Evolutionary conservation across 2,888 invertebrate genomes (phyloP).

Genomic region (Trichacis sp.): DNA sequence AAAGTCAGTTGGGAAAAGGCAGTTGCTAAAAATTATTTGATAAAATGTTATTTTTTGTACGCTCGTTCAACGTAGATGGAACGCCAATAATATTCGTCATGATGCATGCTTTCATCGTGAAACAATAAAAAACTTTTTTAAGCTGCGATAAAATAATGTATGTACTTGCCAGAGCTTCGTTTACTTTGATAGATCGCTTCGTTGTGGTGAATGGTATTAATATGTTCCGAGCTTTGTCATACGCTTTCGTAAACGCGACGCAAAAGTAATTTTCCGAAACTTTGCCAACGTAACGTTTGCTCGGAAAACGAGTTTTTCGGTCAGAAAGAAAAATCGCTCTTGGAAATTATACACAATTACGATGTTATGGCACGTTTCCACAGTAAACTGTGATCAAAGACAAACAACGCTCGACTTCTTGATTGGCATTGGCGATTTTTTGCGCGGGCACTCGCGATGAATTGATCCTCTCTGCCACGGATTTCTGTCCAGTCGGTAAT

Average conservation of each 20-base stretch:
- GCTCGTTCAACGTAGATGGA: too few relatives aligned
- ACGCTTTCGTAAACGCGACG: too few relatives aligned
- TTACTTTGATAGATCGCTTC: neutral
- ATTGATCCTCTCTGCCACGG: slow-evolving; percentile 1
- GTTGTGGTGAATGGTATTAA: neutral
- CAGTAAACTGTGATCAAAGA: neutral
- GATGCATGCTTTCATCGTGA: slow-evolving; percentile 1
- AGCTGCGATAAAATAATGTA: neutral
- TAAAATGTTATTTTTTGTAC: too few relatives aligned
- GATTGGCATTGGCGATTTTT: neutral
- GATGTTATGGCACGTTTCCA: neutral
- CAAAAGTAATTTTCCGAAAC: neutral
- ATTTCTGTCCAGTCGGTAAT: neutral
- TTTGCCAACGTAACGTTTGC: too few relatives aligned
- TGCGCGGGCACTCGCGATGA: neutral
- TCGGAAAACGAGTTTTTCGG: neutral
- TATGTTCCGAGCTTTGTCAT: neutral
- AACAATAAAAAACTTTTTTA: slow-evolving; percentile 11
- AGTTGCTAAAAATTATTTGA: too few relatives aligned
- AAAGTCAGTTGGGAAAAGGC: too few relatives aligned
- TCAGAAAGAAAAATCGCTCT: neutral
- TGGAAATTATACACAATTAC: neutral
- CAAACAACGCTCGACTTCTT: neutral
- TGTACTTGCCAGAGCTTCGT: slow-evolving; percentile 5
- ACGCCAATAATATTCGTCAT: too few relatives aligned